phyloP scores from a whole-genome alignment of 2,113 vertebrate genomes.

The Telmatochromis sp. region DNA sequence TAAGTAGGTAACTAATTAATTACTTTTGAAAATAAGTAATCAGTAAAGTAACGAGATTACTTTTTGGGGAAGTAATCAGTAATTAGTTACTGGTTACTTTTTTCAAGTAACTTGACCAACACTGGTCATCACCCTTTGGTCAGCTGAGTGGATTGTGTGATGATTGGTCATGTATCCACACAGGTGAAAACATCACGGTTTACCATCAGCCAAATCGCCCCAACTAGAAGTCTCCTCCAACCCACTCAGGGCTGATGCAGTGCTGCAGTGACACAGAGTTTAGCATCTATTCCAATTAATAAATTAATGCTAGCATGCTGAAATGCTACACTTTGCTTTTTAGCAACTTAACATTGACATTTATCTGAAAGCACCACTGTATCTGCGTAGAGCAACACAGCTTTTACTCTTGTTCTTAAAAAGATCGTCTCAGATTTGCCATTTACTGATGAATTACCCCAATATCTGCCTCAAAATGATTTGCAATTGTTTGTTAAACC shows the following conservation, averaged over 20 bases:
- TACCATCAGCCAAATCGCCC: neutral
- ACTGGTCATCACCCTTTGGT: neutral
- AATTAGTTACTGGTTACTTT: rapidly evolving
- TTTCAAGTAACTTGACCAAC: no score
- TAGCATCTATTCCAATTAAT: neutral
- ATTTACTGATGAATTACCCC: neutral
- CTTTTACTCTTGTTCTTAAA: neutral
- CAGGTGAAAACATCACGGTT: neutral
- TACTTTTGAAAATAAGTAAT: no score
- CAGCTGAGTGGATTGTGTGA: neutral
- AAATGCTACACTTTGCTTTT: neutral
- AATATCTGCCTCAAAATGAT: neutral
- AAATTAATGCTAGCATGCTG: neutral
- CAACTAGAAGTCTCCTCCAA: neutral
- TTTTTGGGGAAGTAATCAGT: no score
- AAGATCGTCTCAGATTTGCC: neutral
- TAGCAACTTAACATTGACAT: neutral
- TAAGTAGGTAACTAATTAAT: no score
- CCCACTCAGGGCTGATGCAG: neutral
- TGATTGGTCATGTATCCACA: neutral
- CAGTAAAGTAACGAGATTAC: no score
- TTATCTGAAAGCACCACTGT: neutral
- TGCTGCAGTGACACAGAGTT: rapidly evolving
- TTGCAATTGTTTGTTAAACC: conserved; percentile 10
- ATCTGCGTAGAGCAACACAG: neutral